phyloP scores from a whole-genome alignment of 2,797 vertebrate species.

The Psittacula echo region DNA sequence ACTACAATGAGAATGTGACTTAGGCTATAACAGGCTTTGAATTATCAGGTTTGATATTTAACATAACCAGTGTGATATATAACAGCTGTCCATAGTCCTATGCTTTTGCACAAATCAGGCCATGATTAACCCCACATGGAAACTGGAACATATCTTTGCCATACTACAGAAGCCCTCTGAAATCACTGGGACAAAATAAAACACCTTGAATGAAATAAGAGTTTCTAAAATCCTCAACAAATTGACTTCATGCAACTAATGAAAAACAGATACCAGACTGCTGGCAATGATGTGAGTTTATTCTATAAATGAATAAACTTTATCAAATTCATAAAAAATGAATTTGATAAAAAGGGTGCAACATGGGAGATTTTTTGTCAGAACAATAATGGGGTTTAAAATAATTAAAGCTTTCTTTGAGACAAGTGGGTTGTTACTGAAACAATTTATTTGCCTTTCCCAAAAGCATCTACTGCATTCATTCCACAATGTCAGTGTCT shows the following conservation, averaged over 20 bases:
- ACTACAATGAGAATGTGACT: background rate
- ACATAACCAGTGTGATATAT: background rate
- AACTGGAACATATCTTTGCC: background rate
- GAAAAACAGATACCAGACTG: background rate
- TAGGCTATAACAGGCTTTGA: background rate
- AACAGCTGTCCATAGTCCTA: background rate
- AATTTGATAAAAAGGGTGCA: background rate
- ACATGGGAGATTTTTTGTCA: background rate
- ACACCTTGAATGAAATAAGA: background rate
- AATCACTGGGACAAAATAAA: background rate
- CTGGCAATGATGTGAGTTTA: background rate
- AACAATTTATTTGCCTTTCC: background rate
- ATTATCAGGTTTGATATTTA: background rate
- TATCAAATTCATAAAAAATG: background rate
- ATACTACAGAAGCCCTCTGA: background rate
- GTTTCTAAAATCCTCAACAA: background rate
- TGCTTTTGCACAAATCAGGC: background rate
- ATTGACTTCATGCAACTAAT: background rate
- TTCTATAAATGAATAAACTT: background rate
- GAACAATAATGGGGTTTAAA: background rate
- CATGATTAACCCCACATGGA: background rate
- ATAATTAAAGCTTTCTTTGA: background rate
- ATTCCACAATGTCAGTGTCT: background rate
- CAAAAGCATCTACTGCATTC: background rate
- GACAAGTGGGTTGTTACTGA: background rate